Conservation (phyloP, 2,113 vertebrate genomes). For the Nyctibius bracteatus region DNA sequence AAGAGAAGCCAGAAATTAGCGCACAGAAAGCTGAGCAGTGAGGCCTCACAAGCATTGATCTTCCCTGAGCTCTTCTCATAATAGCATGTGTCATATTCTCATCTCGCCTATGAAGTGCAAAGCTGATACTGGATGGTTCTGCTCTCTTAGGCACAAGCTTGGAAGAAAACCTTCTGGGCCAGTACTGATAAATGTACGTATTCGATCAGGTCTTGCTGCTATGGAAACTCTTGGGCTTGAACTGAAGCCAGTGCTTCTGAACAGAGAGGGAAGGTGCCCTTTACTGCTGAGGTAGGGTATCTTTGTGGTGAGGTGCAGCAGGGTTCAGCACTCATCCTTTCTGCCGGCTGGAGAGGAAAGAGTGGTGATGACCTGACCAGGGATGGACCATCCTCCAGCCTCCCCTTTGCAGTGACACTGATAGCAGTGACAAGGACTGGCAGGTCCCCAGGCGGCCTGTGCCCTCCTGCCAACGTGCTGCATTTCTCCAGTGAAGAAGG, state of each 20-base stretch:
- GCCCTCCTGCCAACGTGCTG: neutral
- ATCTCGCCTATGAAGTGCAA: neutral
- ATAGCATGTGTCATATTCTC: neutral
- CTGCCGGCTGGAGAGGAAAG: neutral
- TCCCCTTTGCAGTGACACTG: neutral
- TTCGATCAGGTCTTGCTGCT: neutral
- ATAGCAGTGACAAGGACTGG: neutral
- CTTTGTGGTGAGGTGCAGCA: neutral
- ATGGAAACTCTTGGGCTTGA: neutral
- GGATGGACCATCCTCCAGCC: neutral
- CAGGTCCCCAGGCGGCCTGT: neutral
- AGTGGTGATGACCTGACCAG: no score
- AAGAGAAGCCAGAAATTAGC: conserved; percentile 1
- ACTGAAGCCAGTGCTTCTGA: neutral
- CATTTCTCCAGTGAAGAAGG: neutral
- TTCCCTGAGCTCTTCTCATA: neutral
- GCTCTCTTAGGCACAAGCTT: neutral
- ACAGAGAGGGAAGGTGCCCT: neutral
- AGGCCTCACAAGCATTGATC: neutral
- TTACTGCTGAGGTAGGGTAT: neutral
- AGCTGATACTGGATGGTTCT: neutral
- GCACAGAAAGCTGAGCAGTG: neutral
- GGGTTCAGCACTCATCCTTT: neutral
- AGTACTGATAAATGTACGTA: neutral
- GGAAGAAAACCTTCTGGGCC: neutral